phyloP scores from a whole-genome alignment of 2,888 invertebrate genomes.

The Cremastobaeus sp. region DNA sequence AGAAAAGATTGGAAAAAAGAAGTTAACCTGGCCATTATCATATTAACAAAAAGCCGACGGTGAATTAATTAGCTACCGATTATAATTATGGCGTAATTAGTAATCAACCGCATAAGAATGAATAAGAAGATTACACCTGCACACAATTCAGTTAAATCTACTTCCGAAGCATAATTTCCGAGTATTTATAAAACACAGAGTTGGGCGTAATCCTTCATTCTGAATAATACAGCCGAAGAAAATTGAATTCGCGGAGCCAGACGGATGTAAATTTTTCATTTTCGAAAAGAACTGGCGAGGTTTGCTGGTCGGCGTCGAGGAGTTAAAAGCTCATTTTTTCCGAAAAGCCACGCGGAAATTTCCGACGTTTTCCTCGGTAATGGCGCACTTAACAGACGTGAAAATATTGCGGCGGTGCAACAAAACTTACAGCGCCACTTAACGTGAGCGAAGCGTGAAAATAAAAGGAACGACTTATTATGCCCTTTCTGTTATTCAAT shows the following conservation, averaged over 20 bases:
- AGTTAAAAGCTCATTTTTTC: constrained; percentile 59
- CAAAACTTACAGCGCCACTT: constrained; percentile 68
- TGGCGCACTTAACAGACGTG: constrained; percentile 71
- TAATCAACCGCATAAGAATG: constrained; percentile 6
- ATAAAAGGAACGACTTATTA: constrained; percentile 69
- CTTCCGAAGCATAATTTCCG: constrained; percentile 5
- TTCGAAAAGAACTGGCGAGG: constrained; percentile 23
- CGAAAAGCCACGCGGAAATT: constrained; percentile 49
- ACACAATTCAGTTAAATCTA: constrained; percentile 15
- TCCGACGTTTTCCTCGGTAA: constrained; percentile 57
- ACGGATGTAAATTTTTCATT: constrained; percentile 50
- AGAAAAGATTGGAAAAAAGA: too few species aligned
- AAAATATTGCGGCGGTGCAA: constrained; percentile 71
- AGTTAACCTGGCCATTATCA: too few species aligned
- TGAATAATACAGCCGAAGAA: constrained; percentile 39
- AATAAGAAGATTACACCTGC: constrained; percentile 21
- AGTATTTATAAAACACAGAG: constrained; percentile 20
- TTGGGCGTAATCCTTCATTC: constrained; percentile 16
- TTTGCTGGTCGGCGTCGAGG: constrained; percentile 26
- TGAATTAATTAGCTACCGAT: constrained; percentile 21
- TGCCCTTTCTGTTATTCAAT: constrained; percentile 74
- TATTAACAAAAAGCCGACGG: constrained; percentile 1
- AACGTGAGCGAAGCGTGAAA: constrained; percentile 63
- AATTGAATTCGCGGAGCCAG: constrained; percentile 31
- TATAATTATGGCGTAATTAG: constrained; percentile 23